Evolutionary conservation across 1,140 invertebrate genomes (phyloP), one percentile per base, ranked within the genome.

Genomic region (Aphidius ervi): DNA sequence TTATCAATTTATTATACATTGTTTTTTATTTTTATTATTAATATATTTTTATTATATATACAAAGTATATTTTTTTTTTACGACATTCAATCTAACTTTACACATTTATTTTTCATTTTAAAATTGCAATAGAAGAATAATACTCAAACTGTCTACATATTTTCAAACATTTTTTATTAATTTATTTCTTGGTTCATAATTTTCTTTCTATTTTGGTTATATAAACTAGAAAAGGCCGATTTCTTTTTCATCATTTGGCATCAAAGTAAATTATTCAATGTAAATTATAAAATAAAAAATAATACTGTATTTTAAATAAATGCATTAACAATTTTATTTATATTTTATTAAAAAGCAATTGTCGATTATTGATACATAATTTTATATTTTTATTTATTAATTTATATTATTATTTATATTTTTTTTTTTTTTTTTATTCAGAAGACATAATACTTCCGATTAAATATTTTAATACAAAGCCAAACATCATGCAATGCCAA

Each of bases 231-330:
- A 54, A 54, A 61, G 59, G 54, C 59, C 59, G 46, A 56, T 55
- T 54, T 52, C 49, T 16, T n/a, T 54, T 48, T 20, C 46, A 53
- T 40, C 59, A 46, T 61, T 61, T 61, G 59, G 59, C 59, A 61
- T 61, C 59, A 48, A 46, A 60, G 47, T 61, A 54, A 56, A 53
- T 46, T 46, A 23, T 61, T 48, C 42, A 61, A 54, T 50, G 53
- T 46, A 42, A 61, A 56, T 47, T 56, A 56, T 47, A 42, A 60
- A 60, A 55, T 47, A 47, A 46, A 56, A 56, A 46, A 46, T 56
- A 60, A 60, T 60, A 60, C 58, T 60, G 58, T 52, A 50, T 60
- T 40, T 52, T 31, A 1, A 40, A 39, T 8, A 9, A 6, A 16
- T 16, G 16, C 16, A 16, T 16, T 40, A 37, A 54, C 52, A 5